Conservation (phyloP, 2,797 vertebrate species). For the Spea hammondii region DNA sequence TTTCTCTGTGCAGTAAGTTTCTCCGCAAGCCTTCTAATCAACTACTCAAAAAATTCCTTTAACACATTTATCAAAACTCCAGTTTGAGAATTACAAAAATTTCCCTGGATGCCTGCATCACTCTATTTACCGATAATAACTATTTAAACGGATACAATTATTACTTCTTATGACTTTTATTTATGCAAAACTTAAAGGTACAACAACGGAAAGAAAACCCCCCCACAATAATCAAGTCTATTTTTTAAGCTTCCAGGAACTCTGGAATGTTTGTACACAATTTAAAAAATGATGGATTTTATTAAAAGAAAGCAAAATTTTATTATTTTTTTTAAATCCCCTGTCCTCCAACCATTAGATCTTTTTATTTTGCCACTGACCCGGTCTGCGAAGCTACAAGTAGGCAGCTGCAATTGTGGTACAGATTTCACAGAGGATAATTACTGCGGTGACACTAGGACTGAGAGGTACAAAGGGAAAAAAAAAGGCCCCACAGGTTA, state of each 20-base stretch:
- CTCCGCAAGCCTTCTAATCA: not conserved
- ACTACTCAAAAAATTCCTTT: conserved; percentile 3
- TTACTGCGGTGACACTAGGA: conserved; percentile 90
- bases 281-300: conserved; percentile 59
- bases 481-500: conserved; percentile 90
- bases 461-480: conserved; percentile 80
- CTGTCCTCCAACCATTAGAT: conserved; percentile 64
- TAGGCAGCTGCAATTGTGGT: conserved; percentile 95
- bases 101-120: not conserved
- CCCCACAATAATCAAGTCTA: conserved; percentile 38
- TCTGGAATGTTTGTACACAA: conserved; percentile 64
- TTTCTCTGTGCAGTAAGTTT: not conserved
- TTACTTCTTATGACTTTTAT: conserved; percentile 38
- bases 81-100: not conserved
- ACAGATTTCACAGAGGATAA: conserved; percentile 97
- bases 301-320: conserved; percentile 63
- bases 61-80: not conserved
- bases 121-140: conserved; percentile 37
- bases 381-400: conserved; percentile 84
- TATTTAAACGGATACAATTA: conserved; percentile 42
- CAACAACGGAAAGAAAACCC: not conserved
- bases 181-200: conserved; percentile 51
- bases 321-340: not conserved
- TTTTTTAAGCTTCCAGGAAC: conserved; percentile 55
- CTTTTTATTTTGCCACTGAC: conserved; percentile 70